Conservation (phyloP, 2,113 vertebrate genomes). For the Xiphophorus maculatus region DNA sequence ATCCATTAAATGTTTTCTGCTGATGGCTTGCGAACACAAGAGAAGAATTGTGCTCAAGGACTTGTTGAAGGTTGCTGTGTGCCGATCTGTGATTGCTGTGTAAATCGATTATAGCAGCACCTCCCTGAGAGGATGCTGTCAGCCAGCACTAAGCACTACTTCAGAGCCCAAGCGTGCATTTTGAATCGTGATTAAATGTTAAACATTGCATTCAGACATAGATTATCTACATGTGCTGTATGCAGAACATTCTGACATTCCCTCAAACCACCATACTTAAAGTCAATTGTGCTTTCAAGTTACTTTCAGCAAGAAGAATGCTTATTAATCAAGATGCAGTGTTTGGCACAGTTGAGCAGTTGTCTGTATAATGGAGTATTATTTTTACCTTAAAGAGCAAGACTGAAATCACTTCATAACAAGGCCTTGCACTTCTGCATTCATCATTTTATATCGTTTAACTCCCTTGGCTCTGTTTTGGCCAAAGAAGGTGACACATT, state of each 20-base stretch:
- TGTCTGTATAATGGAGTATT: background rate
- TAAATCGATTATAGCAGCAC: slow-evolving; percentile 74
- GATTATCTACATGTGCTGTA: slow-evolving; percentile 11
- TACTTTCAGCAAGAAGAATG: background rate
- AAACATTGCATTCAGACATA: slow-evolving; percentile 15
- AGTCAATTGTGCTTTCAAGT: background rate
- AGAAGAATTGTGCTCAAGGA: slow-evolving; percentile 67
- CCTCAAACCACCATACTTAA: background rate
- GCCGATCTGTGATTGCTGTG: slow-evolving; percentile 71
- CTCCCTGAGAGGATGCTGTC: slow-evolving; percentile 61
- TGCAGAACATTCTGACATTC: background rate
- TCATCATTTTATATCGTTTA: slow-evolving; percentile 3
- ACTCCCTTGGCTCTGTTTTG: slow-evolving; percentile 14
- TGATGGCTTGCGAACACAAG: slow-evolving; percentile 60
- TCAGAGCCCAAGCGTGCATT: slow-evolving; percentile 21
- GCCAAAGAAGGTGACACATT: slow-evolving; percentile 13
- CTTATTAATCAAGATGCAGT: background rate
- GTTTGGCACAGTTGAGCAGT: background rate
- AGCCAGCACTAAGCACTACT: slow-evolving; percentile 32
- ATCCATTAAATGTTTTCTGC: slow-evolving; percentile 58
- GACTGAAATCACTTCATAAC: background rate
- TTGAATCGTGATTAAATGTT: slow-evolving; percentile 29
- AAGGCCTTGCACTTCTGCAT: background rate
- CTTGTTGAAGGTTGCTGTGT: slow-evolving; percentile 68
- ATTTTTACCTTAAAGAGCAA: background rate